Evolutionary conservation across 1,140 invertebrate species (phyloP), one percentile per base, ranked within the genome.

Genomic region (Panagrolaimus sp.): DNA sequence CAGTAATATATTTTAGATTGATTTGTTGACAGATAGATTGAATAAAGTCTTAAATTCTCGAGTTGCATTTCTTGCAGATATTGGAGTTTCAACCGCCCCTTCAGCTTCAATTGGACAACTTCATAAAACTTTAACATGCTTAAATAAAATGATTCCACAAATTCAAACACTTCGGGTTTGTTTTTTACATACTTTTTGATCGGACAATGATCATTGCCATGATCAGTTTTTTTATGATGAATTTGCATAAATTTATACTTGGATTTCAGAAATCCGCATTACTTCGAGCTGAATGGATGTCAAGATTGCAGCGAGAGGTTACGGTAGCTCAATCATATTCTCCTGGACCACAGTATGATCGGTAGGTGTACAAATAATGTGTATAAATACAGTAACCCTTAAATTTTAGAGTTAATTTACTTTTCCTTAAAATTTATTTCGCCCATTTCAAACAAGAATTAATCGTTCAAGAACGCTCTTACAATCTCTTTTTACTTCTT

Each of bases 391-490:
- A 63, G 7, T 63, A 15, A 21, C 28, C 58, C 17, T 8, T 15
- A 46, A n/a, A 65, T 46, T 67, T 68, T 43, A 69, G 55, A 69
- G 71, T 71, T 3, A 71, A 71, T 47, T 46, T 71, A 24, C 24
- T 71, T 9, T 71, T 65, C 65, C 26, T 71, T 4, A 71, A 71
- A 32, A 44, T 71, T 26, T 71, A 71, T 65, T 71, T 70, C 21
- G 46, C 69, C 32, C 71, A 71, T 47, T 71, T 71, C 67, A 71
- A 71, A 17, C 28, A 71, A 64, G 71, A 71, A 65, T 12, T 66
- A 5, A 71, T 71, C 44, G 48, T 48, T 17, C 69, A 71, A 44
- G 71, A 71, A 62, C 71, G 69, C 15, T 71, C 71, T 9, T 71
- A 71, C 24, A 71, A 71, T 17, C 15, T 71, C 15, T 71, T 71